A percentile compares a stretch with the other conserved stretches of the same genome.
Evolutionary conservation across 2,888 invertebrate genomes (phyloP).

Genomic region (Sarcophaga carnaria): DNA sequence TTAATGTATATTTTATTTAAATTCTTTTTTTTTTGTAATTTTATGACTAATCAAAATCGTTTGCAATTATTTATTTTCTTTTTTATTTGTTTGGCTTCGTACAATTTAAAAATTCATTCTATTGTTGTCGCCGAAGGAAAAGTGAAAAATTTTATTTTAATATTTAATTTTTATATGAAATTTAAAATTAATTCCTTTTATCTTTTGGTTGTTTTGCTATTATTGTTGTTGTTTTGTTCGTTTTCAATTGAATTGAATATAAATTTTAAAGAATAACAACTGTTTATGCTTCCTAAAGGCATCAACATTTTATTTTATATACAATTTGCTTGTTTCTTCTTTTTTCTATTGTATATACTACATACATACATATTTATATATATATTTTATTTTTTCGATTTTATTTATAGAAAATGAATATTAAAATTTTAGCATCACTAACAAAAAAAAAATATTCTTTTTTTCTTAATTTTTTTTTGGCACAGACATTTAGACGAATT

Average conservation of each 20-base stretch:
- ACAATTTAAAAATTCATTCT: conserved; percentile 38
- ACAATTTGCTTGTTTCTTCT: not conserved
- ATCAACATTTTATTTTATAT: conserved; percentile 42
- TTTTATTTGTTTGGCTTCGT: conserved; percentile 19
- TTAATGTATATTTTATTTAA: not conserved
- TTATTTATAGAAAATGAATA: conserved; percentile 66
- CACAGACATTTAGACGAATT: conserved; percentile 62
- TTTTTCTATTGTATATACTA: not conserved
- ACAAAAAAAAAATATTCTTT: conserved; percentile 37
- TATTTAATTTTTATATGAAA: conserved; percentile 32
- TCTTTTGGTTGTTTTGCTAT: not conserved
- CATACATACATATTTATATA: too few species aligned
- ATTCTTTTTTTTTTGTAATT: conserved; percentile 16
- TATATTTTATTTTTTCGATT: conserved; percentile 11
- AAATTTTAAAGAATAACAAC: conserved; percentile 52
- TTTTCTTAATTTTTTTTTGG: conserved; percentile 59
- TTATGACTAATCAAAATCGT: conserved; percentile 35
- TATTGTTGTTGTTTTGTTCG: conserved; percentile 13
- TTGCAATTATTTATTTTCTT: conserved; percentile 28
- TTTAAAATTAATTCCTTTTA: conserved; percentile 5
- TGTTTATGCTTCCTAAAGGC: conserved; percentile 56
- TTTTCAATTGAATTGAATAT: conserved; percentile 13
- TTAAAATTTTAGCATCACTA: conserved; percentile 64
- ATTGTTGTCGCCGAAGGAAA: conserved; percentile 20
- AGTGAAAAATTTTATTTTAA: conserved; percentile 46